Percentiles rank a stretch among this genome's conserved stretches.
Conservation (phyloP, 2,888 invertebrate species). For the Lasioglossum vierecki region DNA sequence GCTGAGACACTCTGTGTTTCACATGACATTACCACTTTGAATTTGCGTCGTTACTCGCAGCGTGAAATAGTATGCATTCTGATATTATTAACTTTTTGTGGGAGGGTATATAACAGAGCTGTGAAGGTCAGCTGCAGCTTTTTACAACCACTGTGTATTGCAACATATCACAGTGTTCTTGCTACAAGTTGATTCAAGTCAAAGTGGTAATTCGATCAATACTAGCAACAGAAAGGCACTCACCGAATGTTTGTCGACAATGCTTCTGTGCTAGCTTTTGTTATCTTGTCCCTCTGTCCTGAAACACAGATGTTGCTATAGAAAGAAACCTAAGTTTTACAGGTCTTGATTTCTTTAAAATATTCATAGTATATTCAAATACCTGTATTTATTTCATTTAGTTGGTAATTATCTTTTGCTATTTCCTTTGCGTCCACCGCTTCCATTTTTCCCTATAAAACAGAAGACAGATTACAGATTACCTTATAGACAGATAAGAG, state of each 20-base stretch:
- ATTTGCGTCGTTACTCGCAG: background rate
- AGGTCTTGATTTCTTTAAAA: background rate
- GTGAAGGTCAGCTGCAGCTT: background rate
- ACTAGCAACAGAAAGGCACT: background rate
- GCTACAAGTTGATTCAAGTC: background rate
- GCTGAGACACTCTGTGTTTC: background rate
- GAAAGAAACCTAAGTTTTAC: background rate
- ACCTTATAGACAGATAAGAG: background rate
- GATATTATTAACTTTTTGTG: no score
- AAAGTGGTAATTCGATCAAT: background rate
- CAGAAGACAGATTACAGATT: background rate
- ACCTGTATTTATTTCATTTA: slow-evolving; percentile 23
- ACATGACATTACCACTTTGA: background rate
- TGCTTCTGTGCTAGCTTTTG: background rate
- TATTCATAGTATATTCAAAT: background rate
- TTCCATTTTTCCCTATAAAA: slow-evolving; percentile 56
- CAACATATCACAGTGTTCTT: background rate
- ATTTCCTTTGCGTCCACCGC: slow-evolving; percentile 17
- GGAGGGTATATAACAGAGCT: background rate
- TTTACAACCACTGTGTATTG: background rate
- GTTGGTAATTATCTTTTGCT: background rate
- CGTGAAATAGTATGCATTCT: background rate
- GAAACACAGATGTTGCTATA: background rate
- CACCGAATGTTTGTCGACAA: slow-evolving; percentile 14
- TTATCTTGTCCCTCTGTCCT: background rate